Conservation (phyloP, 2,797 vertebrate species). For the Cynodonichthys magdalenae region DNA sequence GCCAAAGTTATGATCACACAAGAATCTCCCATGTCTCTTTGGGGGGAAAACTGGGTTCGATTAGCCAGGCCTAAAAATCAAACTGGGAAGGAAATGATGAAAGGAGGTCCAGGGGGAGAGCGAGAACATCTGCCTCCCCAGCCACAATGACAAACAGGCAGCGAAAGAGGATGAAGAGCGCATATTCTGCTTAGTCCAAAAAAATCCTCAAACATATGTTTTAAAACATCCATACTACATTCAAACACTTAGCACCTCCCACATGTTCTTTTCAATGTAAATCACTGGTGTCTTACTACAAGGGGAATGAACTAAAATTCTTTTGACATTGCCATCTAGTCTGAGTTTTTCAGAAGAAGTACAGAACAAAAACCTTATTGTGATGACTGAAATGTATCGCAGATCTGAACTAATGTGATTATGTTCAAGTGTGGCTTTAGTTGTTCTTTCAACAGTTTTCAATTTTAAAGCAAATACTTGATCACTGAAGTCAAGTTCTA, state of each 20-base stretch:
- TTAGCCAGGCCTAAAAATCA: conserved; percentile 71
- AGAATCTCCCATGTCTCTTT: conserved; percentile 60
- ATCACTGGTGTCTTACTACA: conserved; percentile 21
- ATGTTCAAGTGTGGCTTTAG: conserved; percentile 3
- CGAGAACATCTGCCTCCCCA: conserved; percentile 67
- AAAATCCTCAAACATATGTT: conserved; percentile 53
- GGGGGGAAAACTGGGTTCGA: conserved; percentile 60
- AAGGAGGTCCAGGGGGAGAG: conserved; percentile 61
- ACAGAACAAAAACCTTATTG: not conserved
- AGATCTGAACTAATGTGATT: not conserved
- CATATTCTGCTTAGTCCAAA: conserved; percentile 33
- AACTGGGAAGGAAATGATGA: conserved; percentile 63
- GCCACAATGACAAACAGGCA: conserved; percentile 60
- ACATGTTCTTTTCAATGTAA: conserved; percentile 27
- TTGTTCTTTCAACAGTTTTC: conserved; percentile 14
- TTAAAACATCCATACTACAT: conserved; percentile 29
- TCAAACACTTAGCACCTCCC: conserved; percentile 16
- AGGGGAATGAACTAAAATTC: not conserved
- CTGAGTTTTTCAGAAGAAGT: not conserved
- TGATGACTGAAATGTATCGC: conserved; percentile 3
- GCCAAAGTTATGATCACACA: conserved; percentile 73
- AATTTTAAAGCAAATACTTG: not conserved
- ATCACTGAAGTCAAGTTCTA: not conserved
- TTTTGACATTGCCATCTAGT: not conserved
- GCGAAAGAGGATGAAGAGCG: conserved; percentile 15